phyloP scores from a whole-genome alignment of 1,140 invertebrate species.

The Neomicropteryx cornuta region DNA sequence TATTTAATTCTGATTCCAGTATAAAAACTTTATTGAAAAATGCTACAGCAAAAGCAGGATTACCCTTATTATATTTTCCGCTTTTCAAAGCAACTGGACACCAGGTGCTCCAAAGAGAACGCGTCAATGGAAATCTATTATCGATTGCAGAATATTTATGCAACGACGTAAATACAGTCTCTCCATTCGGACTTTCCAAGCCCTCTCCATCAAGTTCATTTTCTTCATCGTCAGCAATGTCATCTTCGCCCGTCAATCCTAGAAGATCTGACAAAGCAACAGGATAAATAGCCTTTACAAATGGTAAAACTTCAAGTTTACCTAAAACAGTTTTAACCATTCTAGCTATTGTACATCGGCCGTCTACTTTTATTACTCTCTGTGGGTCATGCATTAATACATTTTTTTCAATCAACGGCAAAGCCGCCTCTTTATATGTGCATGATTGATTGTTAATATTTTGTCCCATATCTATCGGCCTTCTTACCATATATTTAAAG shows the following conservation, averaged over 20 bases:
- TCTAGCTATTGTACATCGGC: conserved; percentile 24
- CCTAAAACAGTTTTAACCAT: conserved; percentile 36
- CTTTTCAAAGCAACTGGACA: conserved; percentile 47
- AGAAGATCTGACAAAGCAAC: conserved; percentile 25
- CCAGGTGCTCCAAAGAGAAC: conserved; percentile 41
- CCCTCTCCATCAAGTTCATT: conserved; percentile 18
- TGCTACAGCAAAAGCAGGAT: conserved; percentile 35
- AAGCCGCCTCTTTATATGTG: conserved; percentile 27
- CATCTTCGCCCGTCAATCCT: conserved; percentile 10
- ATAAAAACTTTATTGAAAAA: conserved; percentile 49
- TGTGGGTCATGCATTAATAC: conserved; percentile 38
- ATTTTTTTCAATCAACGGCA: conserved; percentile 34
- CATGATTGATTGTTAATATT: conserved; percentile 32
- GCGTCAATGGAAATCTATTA: conserved; percentile 4
- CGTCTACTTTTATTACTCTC: conserved; percentile 43
- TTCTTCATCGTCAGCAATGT: conserved; percentile 8
- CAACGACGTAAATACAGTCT: no score
- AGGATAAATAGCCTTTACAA: conserved; percentile 34
- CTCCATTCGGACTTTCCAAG: conserved; percentile 25
- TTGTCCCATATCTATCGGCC: conserved; percentile 31
- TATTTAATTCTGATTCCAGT: conserved; percentile 31
- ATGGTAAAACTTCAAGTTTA: conserved; percentile 26
- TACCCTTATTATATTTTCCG: conserved; percentile 31
- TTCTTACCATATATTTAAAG: conserved; percentile 17
- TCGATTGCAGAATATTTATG: no score